A percentile compares a stretch with the other conserved stretches of the same genome.
Evolutionary conservation across 2,797 vertebrate genomes (phyloP).

Genomic region (Galaxias olidus): DNA sequence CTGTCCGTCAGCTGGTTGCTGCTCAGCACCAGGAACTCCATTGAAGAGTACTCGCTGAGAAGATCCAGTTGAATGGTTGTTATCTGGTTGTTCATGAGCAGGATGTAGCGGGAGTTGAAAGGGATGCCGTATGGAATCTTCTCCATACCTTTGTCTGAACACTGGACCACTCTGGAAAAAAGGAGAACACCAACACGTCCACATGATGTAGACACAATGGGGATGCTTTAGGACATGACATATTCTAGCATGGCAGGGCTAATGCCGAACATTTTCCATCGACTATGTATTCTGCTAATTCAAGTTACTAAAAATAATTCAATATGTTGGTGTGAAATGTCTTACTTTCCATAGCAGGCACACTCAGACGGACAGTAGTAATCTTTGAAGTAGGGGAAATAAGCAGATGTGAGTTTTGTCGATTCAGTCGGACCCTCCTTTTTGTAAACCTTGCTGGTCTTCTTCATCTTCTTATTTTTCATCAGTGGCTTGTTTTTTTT

Average conservation of each 20-base stretch:
- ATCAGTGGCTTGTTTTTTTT: conserved; percentile 33
- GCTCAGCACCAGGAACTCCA: conserved; percentile 71
- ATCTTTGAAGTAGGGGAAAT: conserved; percentile 67
- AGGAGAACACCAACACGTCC: conserved; percentile 17
- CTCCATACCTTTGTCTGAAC: conserved; percentile 72
- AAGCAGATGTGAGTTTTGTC: conserved; percentile 2
- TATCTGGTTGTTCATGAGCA: conserved; percentile 73
- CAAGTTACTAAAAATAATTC: not conserved
- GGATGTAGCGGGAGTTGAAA: conserved; percentile 68
- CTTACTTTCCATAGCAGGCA: conserved; percentile 69
- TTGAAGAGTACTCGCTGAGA: conserved; percentile 58
- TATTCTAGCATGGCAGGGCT: no score
- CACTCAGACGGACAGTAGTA: conserved; percentile 66
- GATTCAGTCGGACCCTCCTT: not conserved
- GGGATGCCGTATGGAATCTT: conserved; percentile 69
- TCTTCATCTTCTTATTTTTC: conserved; percentile 35
- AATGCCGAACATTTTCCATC: not conserved
- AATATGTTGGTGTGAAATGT: not conserved
- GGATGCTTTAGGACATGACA: no score
- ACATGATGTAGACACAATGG: no score
- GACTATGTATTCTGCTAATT: not conserved
- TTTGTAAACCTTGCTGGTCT: conserved; percentile 30
- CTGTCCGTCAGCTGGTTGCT: conserved; percentile 67
- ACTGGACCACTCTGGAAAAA: conserved; percentile 71
- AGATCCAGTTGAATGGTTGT: conserved; percentile 63